Conservation (phyloP, 2,797 vertebrate species). For the Anniella stebbinsi region DNA sequence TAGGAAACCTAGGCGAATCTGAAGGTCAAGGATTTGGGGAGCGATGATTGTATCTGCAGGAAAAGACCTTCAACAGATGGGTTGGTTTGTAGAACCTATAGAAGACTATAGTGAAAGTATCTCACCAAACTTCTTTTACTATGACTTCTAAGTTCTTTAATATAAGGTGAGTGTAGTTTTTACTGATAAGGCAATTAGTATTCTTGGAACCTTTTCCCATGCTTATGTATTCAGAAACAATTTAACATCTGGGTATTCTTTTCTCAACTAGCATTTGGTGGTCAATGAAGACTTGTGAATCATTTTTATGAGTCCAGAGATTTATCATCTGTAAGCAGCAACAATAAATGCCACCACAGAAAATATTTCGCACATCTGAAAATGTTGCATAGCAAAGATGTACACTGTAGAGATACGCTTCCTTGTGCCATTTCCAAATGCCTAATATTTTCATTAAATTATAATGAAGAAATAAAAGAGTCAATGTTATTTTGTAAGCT, state of each 20-base stretch:
- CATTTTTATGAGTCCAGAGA: neutral
- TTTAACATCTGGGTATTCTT: conserved; percentile 8
- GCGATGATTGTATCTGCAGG: neutral
- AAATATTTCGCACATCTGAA: conserved; percentile 19
- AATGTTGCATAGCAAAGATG: neutral
- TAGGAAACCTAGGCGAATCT: neutral
- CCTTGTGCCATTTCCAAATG: neutral
- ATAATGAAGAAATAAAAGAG: neutral
- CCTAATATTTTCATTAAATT: neutral
- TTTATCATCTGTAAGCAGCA: conserved; percentile 6
- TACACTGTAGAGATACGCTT: neutral
- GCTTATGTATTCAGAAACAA: neutral
- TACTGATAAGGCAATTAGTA: neutral
- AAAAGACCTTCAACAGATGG: neutral
- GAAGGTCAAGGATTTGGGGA: conserved; percentile 4
- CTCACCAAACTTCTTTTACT: neutral
- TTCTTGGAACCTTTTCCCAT: neutral
- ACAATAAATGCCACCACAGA: neutral
- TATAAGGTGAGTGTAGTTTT: neutral
- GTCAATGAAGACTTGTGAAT: conserved; percentile 19
- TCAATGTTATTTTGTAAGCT: neutral
- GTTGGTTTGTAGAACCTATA: neutral
- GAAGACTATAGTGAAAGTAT: neutral
- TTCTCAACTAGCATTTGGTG: conserved; percentile 1
- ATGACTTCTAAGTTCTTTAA: neutral